A percentile compares a stretch with the other conserved stretches of the same genome.
Conservation (phyloP, 2,113 vertebrate genomes). For the Calyptomena viridis region DNA sequence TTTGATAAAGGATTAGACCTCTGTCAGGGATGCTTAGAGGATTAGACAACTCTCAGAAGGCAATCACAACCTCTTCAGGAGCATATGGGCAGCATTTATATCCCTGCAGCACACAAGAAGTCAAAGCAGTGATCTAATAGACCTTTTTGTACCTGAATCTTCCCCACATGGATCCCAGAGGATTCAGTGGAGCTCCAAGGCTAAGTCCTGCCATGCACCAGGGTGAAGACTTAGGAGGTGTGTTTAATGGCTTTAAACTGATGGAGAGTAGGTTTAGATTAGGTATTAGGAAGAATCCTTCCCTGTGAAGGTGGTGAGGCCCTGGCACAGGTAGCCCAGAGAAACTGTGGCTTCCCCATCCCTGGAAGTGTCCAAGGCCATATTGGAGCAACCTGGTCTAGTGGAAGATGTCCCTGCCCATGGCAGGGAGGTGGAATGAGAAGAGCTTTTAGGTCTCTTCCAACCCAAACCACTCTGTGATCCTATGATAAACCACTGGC, state of each 20-base stretch:
- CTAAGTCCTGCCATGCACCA: too few relatives aligned
- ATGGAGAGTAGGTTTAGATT: background rate
- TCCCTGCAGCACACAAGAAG: background rate
- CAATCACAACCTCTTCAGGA: background rate
- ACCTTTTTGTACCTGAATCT: background rate
- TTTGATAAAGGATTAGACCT: background rate
- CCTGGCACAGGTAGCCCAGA: background rate
- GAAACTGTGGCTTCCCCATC: background rate
- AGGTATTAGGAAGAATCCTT: background rate
- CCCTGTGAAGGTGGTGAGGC: background rate
- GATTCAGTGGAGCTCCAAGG: background rate
- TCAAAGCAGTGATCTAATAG: rapidly evolving
- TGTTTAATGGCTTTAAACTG: background rate
- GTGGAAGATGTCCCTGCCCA: background rate
- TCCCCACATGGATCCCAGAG: background rate
- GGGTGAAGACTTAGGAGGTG: background rate
- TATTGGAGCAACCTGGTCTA: rapidly evolving
- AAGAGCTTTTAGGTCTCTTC: background rate
- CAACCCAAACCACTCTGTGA: background rate
- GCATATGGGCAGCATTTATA: background rate
- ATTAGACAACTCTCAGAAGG: background rate
- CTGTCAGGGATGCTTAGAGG: background rate
- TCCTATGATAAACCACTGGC: rapidly evolving
- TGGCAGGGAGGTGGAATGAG: background rate
- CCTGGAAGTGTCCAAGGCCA: background rate